These are phyloP conservation scores for Pogoniulus pusillus DNA, from an alignment of 2,797 vertebrate genomes.

Conservation along the genomic window DNA sequence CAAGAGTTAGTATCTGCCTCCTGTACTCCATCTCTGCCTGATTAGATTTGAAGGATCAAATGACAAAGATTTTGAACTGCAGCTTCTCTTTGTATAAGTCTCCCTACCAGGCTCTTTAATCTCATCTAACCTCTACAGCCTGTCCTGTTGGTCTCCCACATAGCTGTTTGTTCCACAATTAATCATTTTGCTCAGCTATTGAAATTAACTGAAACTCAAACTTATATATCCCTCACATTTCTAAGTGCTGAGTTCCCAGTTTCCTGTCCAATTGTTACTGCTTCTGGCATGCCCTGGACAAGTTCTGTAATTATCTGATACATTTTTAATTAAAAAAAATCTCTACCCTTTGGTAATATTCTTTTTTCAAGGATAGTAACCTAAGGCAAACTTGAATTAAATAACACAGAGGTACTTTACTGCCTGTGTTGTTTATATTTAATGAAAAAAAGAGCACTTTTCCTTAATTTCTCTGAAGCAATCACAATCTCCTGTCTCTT, in stretches of 20 bases:
- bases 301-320: conserved; percentile 6
- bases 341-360: background rate
- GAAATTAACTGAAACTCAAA: background rate
- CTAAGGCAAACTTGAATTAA: conserved; percentile 26
- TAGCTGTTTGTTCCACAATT: background rate
- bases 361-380: background rate
- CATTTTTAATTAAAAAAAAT: background rate
- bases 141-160: background rate
- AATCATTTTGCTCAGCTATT: background rate
- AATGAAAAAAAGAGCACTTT: background rate
- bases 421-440: conserved; percentile 21
- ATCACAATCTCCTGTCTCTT: background rate
- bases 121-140: background rate
- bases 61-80: background rate
- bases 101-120: background rate
- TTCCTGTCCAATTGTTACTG: background rate
- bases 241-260: background rate
- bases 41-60: background rate
- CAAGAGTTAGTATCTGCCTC: background rate
- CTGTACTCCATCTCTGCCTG: background rate
- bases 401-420: background rate
- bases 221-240: background rate
- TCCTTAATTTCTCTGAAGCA: background rate
- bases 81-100: background rate
- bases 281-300: background rate